Base-by-base conservation (phyloP, 2,797 vertebrate genomes). In the Diglossa cyanea region DNA sequence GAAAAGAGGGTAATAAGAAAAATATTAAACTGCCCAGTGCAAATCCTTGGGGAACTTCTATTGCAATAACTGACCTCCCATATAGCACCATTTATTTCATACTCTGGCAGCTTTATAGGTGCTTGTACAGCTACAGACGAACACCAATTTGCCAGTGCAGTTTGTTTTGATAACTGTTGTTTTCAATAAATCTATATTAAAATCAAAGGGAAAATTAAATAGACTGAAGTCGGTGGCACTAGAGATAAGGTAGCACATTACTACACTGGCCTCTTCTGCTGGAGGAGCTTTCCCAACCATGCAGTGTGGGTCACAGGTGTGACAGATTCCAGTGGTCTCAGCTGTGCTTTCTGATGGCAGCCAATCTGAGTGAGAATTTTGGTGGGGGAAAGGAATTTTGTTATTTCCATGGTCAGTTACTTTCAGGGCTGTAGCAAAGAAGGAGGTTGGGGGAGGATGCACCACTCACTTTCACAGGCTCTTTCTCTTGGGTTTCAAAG, bases 181-280 rank as follows among this genome's bases (percentile, higher is more conserved):
- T 97, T 98, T 98, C 98, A 98, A 98, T 98, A 98, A 98, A 98
- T 98, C 98, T 98, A 97, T 98, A 98, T 98, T 98, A 98, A 98
- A 98, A 98, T 98, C 98, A 98, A 98, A 98, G 96, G 94, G 97
- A 98, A 98, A 98, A 98, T 98, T 98, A 98, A 98, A 98, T 98
- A 98, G 98, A 97, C 97, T 39, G 89, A 88, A 97, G 98, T 96
- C 95, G 57, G 97, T 95, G 97, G 96, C 96, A 97, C 82, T 95
- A 53, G 88, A 97, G 97, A 98, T 97, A 97, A 98, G 97, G 96
- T 91, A 98, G 95, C 96, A 93, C 96, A 97, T 98, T 97, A 97
- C 97, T 95, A 97, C 91, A n/a, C 71, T 80, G 95, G 96, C 94
- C 95, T 97, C 90, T 82, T 94, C 82, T 81, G 97, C 94, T 63